Conservation (phyloP, 2,888 invertebrate species). For the Quadroppia sp. region DNA sequence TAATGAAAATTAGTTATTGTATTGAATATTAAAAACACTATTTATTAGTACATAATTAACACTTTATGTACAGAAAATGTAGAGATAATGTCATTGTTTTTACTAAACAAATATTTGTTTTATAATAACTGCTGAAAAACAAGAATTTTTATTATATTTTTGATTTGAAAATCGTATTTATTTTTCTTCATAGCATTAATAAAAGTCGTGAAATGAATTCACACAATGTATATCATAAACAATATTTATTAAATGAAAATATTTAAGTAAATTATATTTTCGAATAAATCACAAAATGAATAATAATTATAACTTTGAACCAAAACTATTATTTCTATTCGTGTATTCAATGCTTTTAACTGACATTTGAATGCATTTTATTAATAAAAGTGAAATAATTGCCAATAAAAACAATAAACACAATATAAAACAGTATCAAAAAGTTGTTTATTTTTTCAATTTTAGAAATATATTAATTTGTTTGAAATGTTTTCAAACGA, state of each 20-base stretch:
- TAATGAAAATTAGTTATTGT: background rate
- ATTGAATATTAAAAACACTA: constrained; percentile 11
- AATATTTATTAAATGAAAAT: background rate
- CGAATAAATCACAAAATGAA: background rate
- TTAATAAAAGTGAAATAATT: background rate
- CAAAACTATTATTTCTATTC: background rate
- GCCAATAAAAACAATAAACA: background rate
- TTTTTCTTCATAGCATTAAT: background rate
- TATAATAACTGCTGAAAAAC: constrained; percentile 7
- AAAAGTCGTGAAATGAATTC: background rate
- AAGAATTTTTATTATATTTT: background rate
- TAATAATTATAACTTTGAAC: background rate
- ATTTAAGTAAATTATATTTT: background rate
- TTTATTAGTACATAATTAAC: constrained; percentile 26
- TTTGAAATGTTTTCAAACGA: background rate
- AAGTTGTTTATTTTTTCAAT: background rate
- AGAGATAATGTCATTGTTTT: background rate
- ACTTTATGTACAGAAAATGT: background rate
- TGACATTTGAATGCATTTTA: background rate
- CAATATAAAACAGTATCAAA: background rate
- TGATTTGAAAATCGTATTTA: background rate
- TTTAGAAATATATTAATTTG: too few species aligned
- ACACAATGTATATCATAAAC: background rate
- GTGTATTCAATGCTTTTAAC: too few species aligned
- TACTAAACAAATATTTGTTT: constrained; percentile 15